Conservation (phyloP, 2,113 vertebrate species). For the Plotosus lineatus region DNA sequence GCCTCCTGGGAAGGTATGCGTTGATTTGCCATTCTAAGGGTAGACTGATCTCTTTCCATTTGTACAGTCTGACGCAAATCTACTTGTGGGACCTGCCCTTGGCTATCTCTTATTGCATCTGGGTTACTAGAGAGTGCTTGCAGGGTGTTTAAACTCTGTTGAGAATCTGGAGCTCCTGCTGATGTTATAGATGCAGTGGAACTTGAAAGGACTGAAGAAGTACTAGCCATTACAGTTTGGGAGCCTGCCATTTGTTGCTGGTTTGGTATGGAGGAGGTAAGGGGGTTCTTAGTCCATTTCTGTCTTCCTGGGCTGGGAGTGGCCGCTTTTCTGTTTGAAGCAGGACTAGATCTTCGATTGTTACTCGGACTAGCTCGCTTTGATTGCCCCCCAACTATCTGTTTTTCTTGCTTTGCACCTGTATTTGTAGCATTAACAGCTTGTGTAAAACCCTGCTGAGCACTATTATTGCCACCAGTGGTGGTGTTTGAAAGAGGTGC, state of each 20-base stretch:
- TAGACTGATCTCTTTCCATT: constrained; percentile 75
- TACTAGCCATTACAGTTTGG: constrained; percentile 80
- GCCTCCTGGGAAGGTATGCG: constrained; percentile 55
- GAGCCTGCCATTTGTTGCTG: constrained; percentile 79
- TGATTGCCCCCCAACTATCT: constrained; percentile 74
- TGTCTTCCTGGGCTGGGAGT: constrained; percentile 94
- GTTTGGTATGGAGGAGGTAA: constrained; percentile 76
- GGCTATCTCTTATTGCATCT: constrained; percentile 78
- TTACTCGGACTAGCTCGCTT: constrained; percentile 95
- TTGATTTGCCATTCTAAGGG: constrained; percentile 73
- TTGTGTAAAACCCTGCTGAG: constrained; percentile 66
- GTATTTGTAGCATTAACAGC: constrained; percentile 56
- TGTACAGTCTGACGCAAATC: constrained; percentile 77
- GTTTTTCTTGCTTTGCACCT: constrained; percentile 85
- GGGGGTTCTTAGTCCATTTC: constrained; percentile 83
- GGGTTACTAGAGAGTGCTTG: constrained; percentile 67
- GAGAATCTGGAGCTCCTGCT: constrained; percentile 64
- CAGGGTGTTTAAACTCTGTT: constrained; percentile 74
- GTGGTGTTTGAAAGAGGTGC: constrained; percentile 65
- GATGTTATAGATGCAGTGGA: constrained; percentile 72
- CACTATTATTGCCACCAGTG: constrained; percentile 65
- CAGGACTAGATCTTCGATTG: constrained; percentile 91
- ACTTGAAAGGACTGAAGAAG: constrained; percentile 74
- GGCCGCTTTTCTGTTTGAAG: constrained; percentile 86
- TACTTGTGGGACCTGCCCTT: constrained; percentile 61